Evolutionary conservation across 1,140 invertebrate species (phyloP).

Genomic region (Myzus persicae): DNA sequence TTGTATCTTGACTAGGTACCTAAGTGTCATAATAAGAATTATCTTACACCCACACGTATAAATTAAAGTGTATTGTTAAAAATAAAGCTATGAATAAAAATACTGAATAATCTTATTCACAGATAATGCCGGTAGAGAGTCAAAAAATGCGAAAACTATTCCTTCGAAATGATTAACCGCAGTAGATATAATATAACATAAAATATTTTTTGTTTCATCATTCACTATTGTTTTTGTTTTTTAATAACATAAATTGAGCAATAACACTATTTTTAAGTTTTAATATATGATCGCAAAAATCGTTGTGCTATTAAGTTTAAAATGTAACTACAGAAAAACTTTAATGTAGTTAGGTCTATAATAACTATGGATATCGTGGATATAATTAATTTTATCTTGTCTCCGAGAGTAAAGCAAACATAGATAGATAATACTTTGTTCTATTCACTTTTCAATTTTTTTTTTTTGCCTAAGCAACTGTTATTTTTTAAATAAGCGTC

Average conservation of each 20-base stretch:
- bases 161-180: neutral
- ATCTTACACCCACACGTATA: neutral
- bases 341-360: neutral
- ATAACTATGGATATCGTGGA: neutral
- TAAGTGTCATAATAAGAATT: neutral
- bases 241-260: neutral
- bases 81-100: neutral
- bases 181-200: too few relatives aligned
- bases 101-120: neutral
- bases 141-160: neutral
- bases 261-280: neutral
- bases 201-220: too few relatives aligned
- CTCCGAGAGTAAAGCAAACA: neutral
- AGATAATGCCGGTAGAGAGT: neutral
- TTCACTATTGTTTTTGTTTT: neutral
- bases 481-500: neutral
- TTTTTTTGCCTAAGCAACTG: neutral
- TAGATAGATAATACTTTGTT: neutral
- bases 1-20: neutral
- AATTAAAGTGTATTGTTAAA: neutral
- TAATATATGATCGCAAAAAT: neutral
- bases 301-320: neutral
- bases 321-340: neutral
- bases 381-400: slow-evolving; percentile 1
- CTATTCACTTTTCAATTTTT: neutral